A percentile compares a stretch with the other conserved stretches of the same genome.
phyloP scores from a whole-genome alignment of 2,888 invertebrate species.

The Oscheius sp. region DNA sequence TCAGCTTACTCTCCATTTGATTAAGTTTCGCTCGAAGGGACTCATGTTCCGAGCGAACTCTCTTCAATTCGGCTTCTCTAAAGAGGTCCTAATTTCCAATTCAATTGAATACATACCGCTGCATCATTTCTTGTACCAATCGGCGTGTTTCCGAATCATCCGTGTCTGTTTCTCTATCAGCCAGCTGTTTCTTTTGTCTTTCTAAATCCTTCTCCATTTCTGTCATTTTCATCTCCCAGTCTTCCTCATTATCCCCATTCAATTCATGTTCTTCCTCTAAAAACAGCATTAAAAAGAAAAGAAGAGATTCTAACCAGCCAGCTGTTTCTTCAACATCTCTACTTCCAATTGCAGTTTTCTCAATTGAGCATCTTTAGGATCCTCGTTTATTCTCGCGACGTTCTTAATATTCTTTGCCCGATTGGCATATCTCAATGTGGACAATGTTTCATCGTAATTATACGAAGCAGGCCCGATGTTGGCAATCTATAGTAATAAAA shows the following conservation, averaged over 20 bases:
- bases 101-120: constrained; percentile 21
- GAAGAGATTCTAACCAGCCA: constrained; percentile 76
- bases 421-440: constrained; percentile 90
- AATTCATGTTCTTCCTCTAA: constrained; percentile 40
- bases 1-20: constrained; percentile 90
- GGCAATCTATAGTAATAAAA: constrained; percentile 86
- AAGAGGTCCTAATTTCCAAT: background rate
- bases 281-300: too few relatives aligned
- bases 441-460: constrained; percentile 96
- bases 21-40: constrained; percentile 85
- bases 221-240: constrained; percentile 72
- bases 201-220: constrained; percentile 73
- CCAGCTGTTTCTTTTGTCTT: constrained; percentile 50
- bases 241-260: constrained; percentile 50
- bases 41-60: constrained; percentile 79
- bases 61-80: constrained; percentile 46
- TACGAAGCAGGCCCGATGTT: constrained; percentile 94
- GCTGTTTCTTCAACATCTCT: constrained; percentile 85
- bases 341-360: constrained; percentile 96
- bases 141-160: constrained; percentile 45
- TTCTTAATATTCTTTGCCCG: constrained; percentile 88
- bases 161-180: constrained; percentile 69
- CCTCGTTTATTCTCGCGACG: constrained; percentile 83
- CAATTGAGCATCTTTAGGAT: constrained; percentile 93
- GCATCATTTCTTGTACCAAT: constrained; percentile 42